Evolutionary conservation across 2,113 vertebrate species (phyloP).

Genomic region (Albula glossodonta): DNA sequence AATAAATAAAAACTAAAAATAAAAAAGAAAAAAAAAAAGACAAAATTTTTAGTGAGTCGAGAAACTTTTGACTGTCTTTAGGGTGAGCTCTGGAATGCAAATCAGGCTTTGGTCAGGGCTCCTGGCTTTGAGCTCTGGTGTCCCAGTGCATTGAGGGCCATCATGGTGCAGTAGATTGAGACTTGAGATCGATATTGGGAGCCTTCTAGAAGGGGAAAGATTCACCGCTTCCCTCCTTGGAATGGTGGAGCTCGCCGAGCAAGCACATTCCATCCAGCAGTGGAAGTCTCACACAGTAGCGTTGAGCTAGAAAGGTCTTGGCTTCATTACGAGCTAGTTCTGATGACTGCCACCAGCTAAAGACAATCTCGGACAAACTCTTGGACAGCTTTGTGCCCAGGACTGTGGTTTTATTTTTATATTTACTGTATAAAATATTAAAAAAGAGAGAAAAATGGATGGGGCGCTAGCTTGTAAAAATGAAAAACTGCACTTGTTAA

Average conservation of each 20-base stretch:
- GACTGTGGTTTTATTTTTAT: slow-evolving; percentile 64
- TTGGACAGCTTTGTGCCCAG: slow-evolving; percentile 52
- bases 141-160: background rate
- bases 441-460: slow-evolving; percentile 45
- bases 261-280: slow-evolving; percentile 10
- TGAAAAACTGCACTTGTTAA: slow-evolving; percentile 53
- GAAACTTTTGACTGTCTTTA: slow-evolving; percentile 19
- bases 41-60: slow-evolving; percentile 19
- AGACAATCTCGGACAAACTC: slow-evolving; percentile 62
- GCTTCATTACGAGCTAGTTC: slow-evolving; percentile 20
- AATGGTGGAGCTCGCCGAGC: background rate
- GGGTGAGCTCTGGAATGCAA: slow-evolving; percentile 19
- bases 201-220: background rate
- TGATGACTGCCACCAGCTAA: slow-evolving; percentile 53
- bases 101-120: slow-evolving; percentile 7
- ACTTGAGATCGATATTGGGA: background rate
- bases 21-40: background rate
- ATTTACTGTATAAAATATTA: slow-evolving; percentile 52
- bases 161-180: background rate
- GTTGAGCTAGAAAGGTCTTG: slow-evolving; percentile 17
- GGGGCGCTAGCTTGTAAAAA: slow-evolving; percentile 59
- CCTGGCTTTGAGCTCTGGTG: background rate
- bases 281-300: background rate
- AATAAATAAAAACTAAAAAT: slow-evolving; percentile 13
- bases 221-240: too few species aligned